Base-by-base conservation (phyloP, 2,797 vertebrate genomes). In the Sebastes miniatus region DNA sequence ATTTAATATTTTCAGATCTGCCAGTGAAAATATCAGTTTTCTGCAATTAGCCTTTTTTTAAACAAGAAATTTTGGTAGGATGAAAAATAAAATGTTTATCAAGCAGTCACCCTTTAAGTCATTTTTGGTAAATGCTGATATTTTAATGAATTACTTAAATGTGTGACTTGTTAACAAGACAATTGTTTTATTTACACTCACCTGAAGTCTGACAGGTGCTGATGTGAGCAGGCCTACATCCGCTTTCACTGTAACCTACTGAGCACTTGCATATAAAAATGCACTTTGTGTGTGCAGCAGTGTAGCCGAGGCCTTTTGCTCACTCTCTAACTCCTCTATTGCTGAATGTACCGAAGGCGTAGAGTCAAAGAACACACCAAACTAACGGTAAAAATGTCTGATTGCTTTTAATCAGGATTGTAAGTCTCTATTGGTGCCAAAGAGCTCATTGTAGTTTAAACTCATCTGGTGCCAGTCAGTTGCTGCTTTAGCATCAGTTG, bases 251-350 rank as follows among this genome's bases (percentile, higher is more conserved):
- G 27, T 16, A 43, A 39, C 36, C 36, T 36, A 29, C 76, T 59
- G 58, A 50, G 24, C 63, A 8, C 16, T 8, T 62, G 32, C 31
- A 56, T 69, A 18, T 70, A 2, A 70, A 80, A 72, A 47, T 43
- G 2, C 3, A 18, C 8, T 25, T 6, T 57, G n/a, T 47, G 43
- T 57, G 8, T 36, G 8, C 4, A 39, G 18, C 6, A 4, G 56
- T 34, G 31, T 20, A 9, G 4, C 25, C 4, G 75, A 62, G 85
- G 87, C 85, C 80, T 85, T 82, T 73, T 54, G 13, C 13, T 66
- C 64, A 10, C 6, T 31, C 8, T 61, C n/a, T 32, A 12, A 69
- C n/a, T 47, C 6, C 12, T 4, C 9, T 16, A 27, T 11, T 34
- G 8, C 1, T 58, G 32, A 29, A 18, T 57, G 58, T 27, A 70